Base-by-base conservation (phyloP, 2,113 vertebrate genomes). In the Lycaon pictus region DNA sequence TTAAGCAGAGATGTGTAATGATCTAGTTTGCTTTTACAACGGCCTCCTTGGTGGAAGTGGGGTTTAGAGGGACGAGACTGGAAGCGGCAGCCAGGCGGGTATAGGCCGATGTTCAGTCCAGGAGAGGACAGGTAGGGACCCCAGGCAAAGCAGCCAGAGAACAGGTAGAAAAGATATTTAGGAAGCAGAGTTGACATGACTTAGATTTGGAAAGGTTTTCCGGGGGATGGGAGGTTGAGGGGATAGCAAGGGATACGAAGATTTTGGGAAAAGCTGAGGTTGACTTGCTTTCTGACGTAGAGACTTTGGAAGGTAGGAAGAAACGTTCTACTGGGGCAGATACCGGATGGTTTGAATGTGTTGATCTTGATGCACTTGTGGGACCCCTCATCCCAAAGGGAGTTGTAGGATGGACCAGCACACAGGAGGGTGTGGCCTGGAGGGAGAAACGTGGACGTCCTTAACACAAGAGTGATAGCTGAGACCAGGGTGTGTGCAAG, bases 141-240 rank as follows among this genome's bases (percentile, higher is more conserved):
- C 29, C 3, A 23, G 58, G 80, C 8, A 67, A 77, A 84, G 7
- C 17, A 48, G n/a, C 15, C 27, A 48, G 37, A 35, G 37, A 35
- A n/a, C 13, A 65, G 77, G 37, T 2, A 71, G 32, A 95, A 62
- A 56, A 88, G 51, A 25, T 9, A 5, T 10, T 71, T 29, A 56
- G 17, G 25, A 83, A 48, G 35, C 32, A 53, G 79, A 88, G 76
- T 15, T 86, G 65, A 63, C 1, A 20, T 62, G 43, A 88, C 53
- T 27, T 79, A 62, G 48, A 29, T 35, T 86, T 55, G 72, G 74
- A 71, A 85, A 71, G 55, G 32, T 82, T 95, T 95, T 91, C 53
- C 15, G 60, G 51, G 29, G 8, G 2, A 20, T 85, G 19, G 88
- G 51, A 53, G 16, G 16, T 88, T 48, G 48, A 87, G 62, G 69